Conservation (phyloP, 2,113 vertebrate species). For the Microcebus ravelobensis region DNA sequence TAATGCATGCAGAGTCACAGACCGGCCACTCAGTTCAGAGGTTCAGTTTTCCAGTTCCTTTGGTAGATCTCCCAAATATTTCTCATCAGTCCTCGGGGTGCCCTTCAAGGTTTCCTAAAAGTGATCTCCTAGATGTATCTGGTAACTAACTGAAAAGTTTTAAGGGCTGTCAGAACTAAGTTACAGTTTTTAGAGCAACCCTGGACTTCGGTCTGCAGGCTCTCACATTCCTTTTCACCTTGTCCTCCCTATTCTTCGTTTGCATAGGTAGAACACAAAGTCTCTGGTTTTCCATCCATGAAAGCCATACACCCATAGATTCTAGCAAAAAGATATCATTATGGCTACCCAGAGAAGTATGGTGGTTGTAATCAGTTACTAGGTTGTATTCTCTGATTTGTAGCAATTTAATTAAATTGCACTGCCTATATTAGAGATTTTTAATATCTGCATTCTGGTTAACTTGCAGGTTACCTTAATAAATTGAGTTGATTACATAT, state of each 20-base stretch:
- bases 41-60: background rate
- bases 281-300: background rate
- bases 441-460: background rate
- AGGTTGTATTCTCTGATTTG: background rate
- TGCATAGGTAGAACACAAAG: background rate
- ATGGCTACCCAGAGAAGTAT: background rate
- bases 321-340: background rate
- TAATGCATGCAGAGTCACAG: background rate
- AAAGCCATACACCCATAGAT: background rate
- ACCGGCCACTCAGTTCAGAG: background rate
- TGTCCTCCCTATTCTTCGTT: background rate
- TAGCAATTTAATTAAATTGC: background rate
- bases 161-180: background rate
- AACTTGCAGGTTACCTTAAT: background rate
- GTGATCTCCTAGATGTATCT: background rate
- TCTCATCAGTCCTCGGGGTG: background rate
- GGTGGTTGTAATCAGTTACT: background rate
- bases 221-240: background rate
- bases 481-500: background rate
- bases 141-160: background rate
- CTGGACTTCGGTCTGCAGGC: background rate
- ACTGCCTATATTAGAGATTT: background rate
- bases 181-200: background rate
- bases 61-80: background rate
- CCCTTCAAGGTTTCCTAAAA: background rate